Evolutionary conservation across 2,113 vertebrate genomes (phyloP).

Genomic region (Brachypodius melanocephalos): DNA sequence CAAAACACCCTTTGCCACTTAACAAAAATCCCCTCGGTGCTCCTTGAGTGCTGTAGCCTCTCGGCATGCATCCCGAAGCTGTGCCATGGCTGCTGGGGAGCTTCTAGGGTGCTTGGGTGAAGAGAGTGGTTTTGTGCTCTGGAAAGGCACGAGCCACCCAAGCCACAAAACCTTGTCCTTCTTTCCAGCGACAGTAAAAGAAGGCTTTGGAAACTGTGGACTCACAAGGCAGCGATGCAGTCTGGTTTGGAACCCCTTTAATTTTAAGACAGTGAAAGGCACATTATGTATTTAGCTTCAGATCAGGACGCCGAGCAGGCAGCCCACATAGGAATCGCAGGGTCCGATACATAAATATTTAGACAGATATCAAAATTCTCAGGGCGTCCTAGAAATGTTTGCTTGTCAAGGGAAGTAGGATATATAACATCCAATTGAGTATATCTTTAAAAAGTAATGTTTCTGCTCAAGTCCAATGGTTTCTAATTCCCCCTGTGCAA

Average conservation of each 20-base stretch:
- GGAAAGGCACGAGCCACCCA: neutral
- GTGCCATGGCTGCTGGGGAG: fast-evolving
- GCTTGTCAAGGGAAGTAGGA: constrained; percentile 71
- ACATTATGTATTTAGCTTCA: constrained; percentile 13
- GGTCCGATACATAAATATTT: constrained; percentile 67
- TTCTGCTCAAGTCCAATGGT: constrained; percentile 58
- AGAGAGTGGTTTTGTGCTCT: neutral
- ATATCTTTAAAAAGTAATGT: constrained; percentile 62
- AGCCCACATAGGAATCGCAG: neutral
- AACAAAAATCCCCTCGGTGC: neutral
- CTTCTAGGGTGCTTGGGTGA: neutral
- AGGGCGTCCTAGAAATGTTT: constrained; percentile 65
- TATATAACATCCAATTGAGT: constrained; percentile 68
- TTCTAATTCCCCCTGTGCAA: constrained; percentile 51
- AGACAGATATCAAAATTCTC: constrained; percentile 66
- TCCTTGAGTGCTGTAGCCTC: neutral
- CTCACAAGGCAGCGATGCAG: neutral
- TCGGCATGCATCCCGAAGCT: fast-evolving
- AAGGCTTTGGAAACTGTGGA: neutral
- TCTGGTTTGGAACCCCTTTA: neutral
- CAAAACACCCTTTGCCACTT: neutral
- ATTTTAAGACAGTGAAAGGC: constrained; percentile 43
- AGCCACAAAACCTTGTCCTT: neutral
- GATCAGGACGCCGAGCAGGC: constrained; percentile 29
- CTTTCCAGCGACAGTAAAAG: neutral